Evolutionary conservation across 2,113 vertebrate genomes (phyloP).

Genomic region (Anser brachyrhynchus): DNA sequence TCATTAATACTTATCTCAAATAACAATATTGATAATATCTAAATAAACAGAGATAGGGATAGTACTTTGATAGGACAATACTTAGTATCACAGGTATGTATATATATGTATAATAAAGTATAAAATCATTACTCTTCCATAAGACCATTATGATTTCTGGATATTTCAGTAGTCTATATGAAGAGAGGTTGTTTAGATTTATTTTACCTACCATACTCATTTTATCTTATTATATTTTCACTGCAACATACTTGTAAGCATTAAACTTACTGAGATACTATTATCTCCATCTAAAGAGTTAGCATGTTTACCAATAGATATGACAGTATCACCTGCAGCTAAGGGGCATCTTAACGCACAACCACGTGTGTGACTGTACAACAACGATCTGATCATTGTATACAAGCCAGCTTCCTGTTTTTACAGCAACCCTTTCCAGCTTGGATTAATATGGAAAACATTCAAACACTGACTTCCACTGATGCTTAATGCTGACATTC

Average conservation of each 20-base stretch:
- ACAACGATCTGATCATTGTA: fast-evolving
- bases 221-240: neutral
- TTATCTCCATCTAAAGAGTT: fast-evolving
- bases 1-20: neutral
- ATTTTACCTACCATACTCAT: neutral
- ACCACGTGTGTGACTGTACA: neutral
- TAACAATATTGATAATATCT: neutral
- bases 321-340: neutral
- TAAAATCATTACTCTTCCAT: neutral
- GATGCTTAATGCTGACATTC: neutral
- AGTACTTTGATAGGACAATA: neutral
- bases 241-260: neutral
- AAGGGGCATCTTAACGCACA: neutral
- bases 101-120: neutral
- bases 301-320: neutral
- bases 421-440: neutral
- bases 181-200: neutral
- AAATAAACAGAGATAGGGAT: neutral
- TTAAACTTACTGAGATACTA: neutral
- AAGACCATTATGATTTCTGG: neutral
- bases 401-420: neutral
- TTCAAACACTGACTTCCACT: neutral
- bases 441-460: neutral
- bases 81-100: neutral
- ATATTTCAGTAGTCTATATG: neutral